Conservation (phyloP, 1,140 invertebrate species). For the Pentalonia nigronervosa region DNA sequence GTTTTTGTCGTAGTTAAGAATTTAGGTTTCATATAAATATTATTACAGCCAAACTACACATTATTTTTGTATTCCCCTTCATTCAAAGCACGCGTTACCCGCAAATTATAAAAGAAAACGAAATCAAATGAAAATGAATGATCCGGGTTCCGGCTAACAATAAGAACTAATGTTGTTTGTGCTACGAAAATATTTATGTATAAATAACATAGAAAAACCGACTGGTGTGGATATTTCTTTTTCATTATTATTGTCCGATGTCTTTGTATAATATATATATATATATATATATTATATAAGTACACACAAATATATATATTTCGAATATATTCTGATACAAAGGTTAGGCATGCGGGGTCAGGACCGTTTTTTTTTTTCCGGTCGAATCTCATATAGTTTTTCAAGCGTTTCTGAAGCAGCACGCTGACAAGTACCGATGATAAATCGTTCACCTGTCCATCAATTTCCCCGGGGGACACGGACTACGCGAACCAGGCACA, state of each 20-base stretch:
- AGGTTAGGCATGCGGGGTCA: background rate
- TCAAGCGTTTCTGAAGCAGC: background rate
- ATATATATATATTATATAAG: background rate
- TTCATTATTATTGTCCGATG: background rate
- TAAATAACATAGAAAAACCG: background rate
- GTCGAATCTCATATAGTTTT: background rate
- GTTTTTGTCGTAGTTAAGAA: background rate
- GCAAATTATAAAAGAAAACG: background rate
- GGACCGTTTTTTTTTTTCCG: background rate
- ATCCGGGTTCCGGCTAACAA: background rate
- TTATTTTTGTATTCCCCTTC: background rate
- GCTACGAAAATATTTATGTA: background rate
- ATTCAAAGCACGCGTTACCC: background rate
- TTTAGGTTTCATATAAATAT: background rate
- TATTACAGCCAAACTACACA: background rate
- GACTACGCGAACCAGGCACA: background rate
- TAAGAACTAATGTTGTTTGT: background rate
- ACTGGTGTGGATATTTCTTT: background rate
- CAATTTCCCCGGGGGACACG: background rate
- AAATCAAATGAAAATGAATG: background rate
- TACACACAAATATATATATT: background rate
- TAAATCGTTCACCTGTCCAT: constrained; percentile 39
- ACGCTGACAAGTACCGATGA: background rate
- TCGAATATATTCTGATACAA: background rate
- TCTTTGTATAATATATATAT: background rate